These are phyloP conservation scores for Tricholauxania praeusta DNA, from an alignment of 2,888 invertebrate genomes.

Conservation along the genomic window DNA sequence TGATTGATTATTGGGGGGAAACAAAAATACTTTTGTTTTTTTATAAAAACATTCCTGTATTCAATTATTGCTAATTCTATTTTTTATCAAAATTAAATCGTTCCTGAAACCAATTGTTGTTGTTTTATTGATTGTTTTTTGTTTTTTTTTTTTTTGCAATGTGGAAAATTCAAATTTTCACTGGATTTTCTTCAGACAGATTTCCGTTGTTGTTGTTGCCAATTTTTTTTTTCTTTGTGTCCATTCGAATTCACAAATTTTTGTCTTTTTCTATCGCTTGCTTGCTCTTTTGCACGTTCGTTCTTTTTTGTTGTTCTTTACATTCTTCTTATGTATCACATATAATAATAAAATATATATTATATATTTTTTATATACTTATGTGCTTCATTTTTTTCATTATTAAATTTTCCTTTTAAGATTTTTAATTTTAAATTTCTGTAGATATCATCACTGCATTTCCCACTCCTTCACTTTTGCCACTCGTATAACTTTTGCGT, in stretches of 20 bases:
- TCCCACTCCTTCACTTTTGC: neutral
- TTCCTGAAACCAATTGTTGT: conserved; percentile 16
- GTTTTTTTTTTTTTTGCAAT: neutral
- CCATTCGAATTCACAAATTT: too few relatives aligned
- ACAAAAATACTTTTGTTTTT: too few relatives aligned
- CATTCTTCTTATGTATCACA: conserved; percentile 12
- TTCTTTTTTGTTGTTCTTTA: neutral
- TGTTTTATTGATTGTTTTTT: neutral
- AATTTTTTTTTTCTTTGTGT: neutral
- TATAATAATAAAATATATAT: conserved; percentile 8
- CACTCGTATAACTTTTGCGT: neutral
- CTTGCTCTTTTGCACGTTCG: too few relatives aligned
- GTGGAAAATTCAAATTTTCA: neutral
- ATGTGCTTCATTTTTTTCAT: neutral
- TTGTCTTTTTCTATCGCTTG: too few relatives aligned
- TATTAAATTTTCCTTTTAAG: neutral
- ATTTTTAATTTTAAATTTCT: neutral
- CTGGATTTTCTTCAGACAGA: conserved; percentile 3
- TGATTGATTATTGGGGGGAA: conserved; percentile 8
- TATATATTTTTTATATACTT: conserved; percentile 13
- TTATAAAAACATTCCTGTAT: too few relatives aligned
- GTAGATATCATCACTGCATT: neutral
- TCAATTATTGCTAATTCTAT: too few relatives aligned
- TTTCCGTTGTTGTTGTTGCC: conserved; percentile 11
- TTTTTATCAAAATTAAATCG: neutral